Conservation (phyloP, 2,797 vertebrate species). For the Acanthopagrus latus region DNA sequence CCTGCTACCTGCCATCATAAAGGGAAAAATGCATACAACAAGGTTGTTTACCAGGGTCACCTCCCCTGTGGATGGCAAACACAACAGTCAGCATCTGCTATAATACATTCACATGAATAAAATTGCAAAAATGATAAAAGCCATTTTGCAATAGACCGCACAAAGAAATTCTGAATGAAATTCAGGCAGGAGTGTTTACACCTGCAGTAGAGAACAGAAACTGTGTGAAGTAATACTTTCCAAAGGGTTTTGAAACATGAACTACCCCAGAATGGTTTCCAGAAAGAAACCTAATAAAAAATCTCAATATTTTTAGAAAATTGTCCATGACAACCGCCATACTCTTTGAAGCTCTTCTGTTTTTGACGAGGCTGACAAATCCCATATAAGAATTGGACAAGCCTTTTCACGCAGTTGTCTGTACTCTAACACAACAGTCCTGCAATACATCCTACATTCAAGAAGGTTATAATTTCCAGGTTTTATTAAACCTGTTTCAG, state of each 20-base stretch:
- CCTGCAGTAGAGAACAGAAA: slow-evolving; percentile 22
- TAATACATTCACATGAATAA: slow-evolving; percentile 40
- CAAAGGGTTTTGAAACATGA: slow-evolving; percentile 5
- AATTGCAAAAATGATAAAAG: slow-evolving; percentile 40
- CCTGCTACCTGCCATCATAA: slow-evolving; percentile 9
- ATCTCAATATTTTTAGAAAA: slow-evolving; percentile 3
- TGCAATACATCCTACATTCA: not conserved
- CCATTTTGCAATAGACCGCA: slow-evolving; percentile 38
- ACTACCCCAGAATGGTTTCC: not conserved
- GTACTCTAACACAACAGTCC: not conserved
- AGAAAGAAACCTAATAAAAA: slow-evolving; percentile 6
- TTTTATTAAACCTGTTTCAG: not conserved
- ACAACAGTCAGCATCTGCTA: slow-evolving; percentile 49
- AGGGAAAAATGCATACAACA: not conserved
- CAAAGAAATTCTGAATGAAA: slow-evolving; percentile 25
- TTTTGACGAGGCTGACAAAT: slow-evolving; percentile 27
- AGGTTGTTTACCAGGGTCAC: slow-evolving; percentile 27
- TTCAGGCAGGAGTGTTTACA: slow-evolving; percentile 32
- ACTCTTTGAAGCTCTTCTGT: slow-evolving; percentile 11
- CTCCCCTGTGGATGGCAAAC: slow-evolving; percentile 31
- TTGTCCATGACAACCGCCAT: slow-evolving; percentile 1
- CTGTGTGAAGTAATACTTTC: slow-evolving; percentile 1
- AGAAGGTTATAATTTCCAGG: not conserved
- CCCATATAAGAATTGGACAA: not conserved
- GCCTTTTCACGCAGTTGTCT: not conserved